Conservation (phyloP, 2,797 vertebrate genomes). For the Pseudomugil gertrudae region DNA sequence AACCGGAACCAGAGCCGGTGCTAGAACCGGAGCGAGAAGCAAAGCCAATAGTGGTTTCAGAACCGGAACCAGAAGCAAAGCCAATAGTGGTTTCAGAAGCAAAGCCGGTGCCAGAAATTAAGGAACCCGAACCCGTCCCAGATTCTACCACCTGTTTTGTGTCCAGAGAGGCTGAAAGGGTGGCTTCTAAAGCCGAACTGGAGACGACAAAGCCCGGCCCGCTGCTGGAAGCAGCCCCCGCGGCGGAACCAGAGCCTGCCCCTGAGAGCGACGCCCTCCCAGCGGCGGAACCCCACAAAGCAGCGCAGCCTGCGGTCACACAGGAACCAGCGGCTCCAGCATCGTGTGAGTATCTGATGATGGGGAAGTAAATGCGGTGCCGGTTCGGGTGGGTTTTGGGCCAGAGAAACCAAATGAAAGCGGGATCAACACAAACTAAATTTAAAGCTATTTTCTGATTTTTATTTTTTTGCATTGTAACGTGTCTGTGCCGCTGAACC, state of each 20-base stretch:
- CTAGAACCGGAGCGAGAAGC: slow-evolving; percentile 11
- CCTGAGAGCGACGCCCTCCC: slow-evolving; percentile 68
- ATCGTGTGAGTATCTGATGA: slow-evolving; percentile 71
- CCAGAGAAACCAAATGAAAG: not conserved
- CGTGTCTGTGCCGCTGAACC: not conserved
- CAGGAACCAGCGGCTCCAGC: slow-evolving; percentile 67
- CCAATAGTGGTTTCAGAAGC: not conserved
- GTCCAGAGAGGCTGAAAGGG: slow-evolving; percentile 9
- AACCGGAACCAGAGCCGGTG: not conserved
- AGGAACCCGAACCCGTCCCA: slow-evolving; percentile 34
- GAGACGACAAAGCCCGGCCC: slow-evolving; percentile 36
- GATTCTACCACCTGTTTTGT: slow-evolving; percentile 55
- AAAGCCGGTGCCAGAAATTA: slow-evolving; percentile 7
- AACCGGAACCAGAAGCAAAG: not conserved
- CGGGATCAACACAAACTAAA: not conserved
- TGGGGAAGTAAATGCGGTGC: not conserved
- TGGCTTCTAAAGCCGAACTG: slow-evolving; percentile 62
- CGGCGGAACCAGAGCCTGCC: slow-evolving; percentile 54
- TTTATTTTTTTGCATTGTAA: not conserved
- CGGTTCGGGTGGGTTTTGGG: no score
- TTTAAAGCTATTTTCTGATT: not conserved
- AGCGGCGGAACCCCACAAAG: slow-evolving; percentile 55
- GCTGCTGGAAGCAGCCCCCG: slow-evolving; percentile 37
- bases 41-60: not conserved
- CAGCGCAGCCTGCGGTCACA: slow-evolving; percentile 62